A percentile compares a stretch with the other conserved stretches of the same genome.
Conservation (phyloP, 1,140 invertebrate genomes). For the Ganaspis sp. region DNA sequence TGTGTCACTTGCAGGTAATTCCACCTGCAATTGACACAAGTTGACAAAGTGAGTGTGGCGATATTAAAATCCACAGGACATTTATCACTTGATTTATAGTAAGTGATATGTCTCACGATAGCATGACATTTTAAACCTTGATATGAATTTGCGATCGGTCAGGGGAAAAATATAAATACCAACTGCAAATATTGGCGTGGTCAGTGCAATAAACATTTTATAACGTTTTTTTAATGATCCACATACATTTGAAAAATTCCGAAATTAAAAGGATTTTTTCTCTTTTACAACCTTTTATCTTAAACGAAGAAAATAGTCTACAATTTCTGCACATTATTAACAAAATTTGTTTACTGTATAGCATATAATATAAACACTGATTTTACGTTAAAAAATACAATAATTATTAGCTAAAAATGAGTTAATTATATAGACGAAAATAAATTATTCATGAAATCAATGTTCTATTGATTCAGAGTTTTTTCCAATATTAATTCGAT, state of each 20-base stretch:
- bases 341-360: background rate
- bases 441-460: too few relatives aligned
- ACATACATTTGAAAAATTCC: background rate
- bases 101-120: background rate
- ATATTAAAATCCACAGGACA: background rate
- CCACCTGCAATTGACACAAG: background rate
- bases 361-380: too few relatives aligned
- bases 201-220: background rate
- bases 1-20: background rate
- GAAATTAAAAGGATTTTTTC: background rate
- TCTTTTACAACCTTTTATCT: too few relatives aligned
- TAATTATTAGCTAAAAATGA: too few relatives aligned
- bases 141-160: background rate
- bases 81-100: slow-evolving; percentile 20
- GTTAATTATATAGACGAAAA: too few relatives aligned
- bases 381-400: too few relatives aligned
- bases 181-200: background rate
- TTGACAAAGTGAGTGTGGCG: background rate
- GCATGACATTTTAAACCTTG: slow-evolving; percentile 10
- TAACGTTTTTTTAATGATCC: background rate
- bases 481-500: too few relatives aligned
- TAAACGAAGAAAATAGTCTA: too few relatives aligned
- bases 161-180: background rate
- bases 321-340: too few relatives aligned
- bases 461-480: too few relatives aligned